phyloP scores from a whole-genome alignment of 2,888 invertebrate species.

The Brachypalpus laphriformis region DNA sequence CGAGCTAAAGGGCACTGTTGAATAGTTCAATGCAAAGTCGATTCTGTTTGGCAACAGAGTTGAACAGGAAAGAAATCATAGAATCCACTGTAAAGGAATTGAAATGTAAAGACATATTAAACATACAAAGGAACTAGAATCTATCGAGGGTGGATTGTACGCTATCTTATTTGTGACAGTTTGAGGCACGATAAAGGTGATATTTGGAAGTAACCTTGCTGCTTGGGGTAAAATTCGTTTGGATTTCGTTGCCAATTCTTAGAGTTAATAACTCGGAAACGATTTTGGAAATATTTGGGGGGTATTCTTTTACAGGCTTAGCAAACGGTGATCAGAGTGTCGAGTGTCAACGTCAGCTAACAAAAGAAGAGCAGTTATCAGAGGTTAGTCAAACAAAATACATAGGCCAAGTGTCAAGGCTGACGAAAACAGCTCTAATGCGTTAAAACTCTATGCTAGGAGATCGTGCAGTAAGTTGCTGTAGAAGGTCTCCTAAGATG shows the following conservation, averaged over 20 bases:
- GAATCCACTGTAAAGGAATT: conserved; percentile 28
- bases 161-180: conserved; percentile 35
- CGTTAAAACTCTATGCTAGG: too few relatives aligned
- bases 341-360: too few relatives aligned
- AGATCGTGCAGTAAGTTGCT: too few relatives aligned
- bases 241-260: conserved; percentile 16
- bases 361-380: too few relatives aligned
- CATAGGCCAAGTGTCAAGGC: too few relatives aligned
- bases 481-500: too few relatives aligned
- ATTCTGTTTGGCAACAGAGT: conserved; percentile 29
- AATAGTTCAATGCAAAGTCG: conserved; percentile 54
- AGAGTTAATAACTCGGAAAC: conserved; percentile 30
- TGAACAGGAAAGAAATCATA: neutral
- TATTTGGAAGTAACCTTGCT: conserved; percentile 23
- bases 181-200: conserved; percentile 29
- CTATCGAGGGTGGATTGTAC: conserved; percentile 14
- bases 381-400: too few relatives aligned
- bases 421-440: too few relatives aligned
- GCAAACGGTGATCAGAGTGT: too few relatives aligned
- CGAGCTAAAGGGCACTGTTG: conserved; percentile 47
- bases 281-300: neutral
- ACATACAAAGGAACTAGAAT: conserved; percentile 3
- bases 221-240: conserved; percentile 6
- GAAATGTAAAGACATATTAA: conserved; percentile 9
- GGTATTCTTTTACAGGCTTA: neutral